Base-by-base conservation (phyloP, 2,888 invertebrate genomes). In the Apotomis betuletana region DNA sequence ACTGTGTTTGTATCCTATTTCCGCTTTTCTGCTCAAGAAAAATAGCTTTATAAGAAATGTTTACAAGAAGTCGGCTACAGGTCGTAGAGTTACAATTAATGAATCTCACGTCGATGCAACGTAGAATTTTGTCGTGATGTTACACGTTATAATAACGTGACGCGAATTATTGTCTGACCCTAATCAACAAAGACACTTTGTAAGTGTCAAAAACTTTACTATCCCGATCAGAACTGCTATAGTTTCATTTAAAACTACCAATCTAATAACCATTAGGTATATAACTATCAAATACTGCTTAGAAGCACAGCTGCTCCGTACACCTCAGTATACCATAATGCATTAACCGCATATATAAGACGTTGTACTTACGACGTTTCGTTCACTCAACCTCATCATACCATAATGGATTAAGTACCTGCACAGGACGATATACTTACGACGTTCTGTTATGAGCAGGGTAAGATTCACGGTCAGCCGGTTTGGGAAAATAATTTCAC, bases 231-330 rank as follows among this genome's bases (percentile, higher is more conserved):
- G 0, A 44, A 44, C 3, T 49, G 9, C 10, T 49, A 3, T 49
- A 49, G 6, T 49, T 49, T 49, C 49, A 49, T 49, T 49, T 49
- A 4, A 41, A 70, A 65, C 65, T 60, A 54, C n/a, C 57, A 67
- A 71, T 68, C 41, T 52, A 72, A 68, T 54, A 68, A 36, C 72
- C 72, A 68, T 72, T 72, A 68, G 36, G 58, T 63, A n/a, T n/a
- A n/a, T n/a, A 72, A 63, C 68, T 72, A 72, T 72, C 68, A 68
- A 72, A 72, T 68, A 54, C 58, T 58, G 58, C 44, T 72, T 72
- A 59, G 52, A 46, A 38, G 46, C 63, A 62, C 69, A 72, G 62
- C 63, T 72, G 72, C 62, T 51, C 41, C 51, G 12, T 15, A 15
- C 12, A 54, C 49, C 49, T 8, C 15, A 3, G 4, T n/a, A n/a